A percentile compares a stretch with the other conserved stretches of the same genome.
Conservation (phyloP, 2,113 vertebrate genomes). For the Myiozetetes cayanensis region DNA sequence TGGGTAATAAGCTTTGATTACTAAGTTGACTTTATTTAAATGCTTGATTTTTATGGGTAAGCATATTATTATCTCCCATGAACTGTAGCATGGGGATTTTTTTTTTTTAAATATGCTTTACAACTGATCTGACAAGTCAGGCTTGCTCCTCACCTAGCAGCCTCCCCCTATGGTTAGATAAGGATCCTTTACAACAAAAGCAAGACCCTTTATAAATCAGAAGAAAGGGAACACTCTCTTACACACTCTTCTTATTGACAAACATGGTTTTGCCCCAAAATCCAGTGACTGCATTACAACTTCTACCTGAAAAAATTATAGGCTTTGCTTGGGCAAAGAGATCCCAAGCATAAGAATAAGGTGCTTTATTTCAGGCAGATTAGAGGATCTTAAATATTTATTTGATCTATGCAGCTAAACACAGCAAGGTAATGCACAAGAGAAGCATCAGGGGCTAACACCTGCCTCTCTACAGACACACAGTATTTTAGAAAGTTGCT, state of each 20-base stretch:
- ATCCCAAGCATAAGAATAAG: background rate
- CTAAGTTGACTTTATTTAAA: constrained; percentile 34
- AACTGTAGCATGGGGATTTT: background rate
- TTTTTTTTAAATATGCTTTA: background rate
- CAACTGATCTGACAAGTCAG: background rate
- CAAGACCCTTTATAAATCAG: background rate
- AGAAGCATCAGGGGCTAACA: background rate
- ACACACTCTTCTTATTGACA: background rate
- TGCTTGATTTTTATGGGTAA: constrained; percentile 21
- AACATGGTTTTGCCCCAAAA: background rate
- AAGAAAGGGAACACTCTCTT: background rate
- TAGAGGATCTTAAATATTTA: background rate
- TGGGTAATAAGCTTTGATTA: constrained; percentile 21
- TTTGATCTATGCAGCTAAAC: background rate
- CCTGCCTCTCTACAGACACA: background rate
- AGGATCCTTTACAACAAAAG: background rate
- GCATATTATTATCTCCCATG: background rate
- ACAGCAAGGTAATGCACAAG: background rate
- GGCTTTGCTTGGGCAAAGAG: background rate
- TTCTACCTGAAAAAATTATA: background rate
- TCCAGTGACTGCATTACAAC: background rate
- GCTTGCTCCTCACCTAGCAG: background rate
- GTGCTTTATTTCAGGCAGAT: background rate
- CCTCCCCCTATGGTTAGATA: background rate
- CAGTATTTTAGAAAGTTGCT: background rate